Base-by-base conservation (phyloP, 1,140 invertebrate genomes). In the Bathynomus jamesi region DNA sequence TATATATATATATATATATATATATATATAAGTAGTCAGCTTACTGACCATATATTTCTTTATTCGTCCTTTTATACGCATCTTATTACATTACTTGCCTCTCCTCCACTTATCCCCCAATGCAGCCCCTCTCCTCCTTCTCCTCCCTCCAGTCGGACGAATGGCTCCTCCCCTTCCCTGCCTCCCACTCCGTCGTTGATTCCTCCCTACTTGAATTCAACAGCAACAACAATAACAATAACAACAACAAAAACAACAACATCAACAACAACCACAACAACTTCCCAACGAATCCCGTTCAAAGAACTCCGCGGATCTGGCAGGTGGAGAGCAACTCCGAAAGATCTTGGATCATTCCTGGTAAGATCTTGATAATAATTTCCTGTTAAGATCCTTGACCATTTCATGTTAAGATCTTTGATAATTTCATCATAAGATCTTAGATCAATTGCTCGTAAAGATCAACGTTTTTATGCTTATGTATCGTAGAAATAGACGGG, bases 1-100 rank as follows among this genome's bases (percentile, higher is more conserved):
- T 64, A 28, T 64, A 64, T 64, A 64, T 64, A 27, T 64, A 64
- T 64, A 64, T 64, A 28, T 64, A 64, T 64, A 27, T 64, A 64
- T 64, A 64, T 67, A 46, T 67, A 46, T 64, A 27, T 64, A 27
- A 25, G 13, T 64, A 27, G 17, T 7, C 8, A 2, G 11, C 17
- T 63, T 3, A 3, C 21, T 63, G 25, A 3, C 17, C 11, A 63
- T 63, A 63, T 63, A 17, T 63, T 21, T 13, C 13, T 13, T 21
- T 17, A 25, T 63, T 25, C 28, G 27, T 63, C 21, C 27, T 25
- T 25, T 25, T 64, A 60, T 60, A 60, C 24, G 24, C 24, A 3
- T 60, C 2, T 60, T n/a, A n/a, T 1, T 60, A 60, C 24, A 60
- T 60, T n/a, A n/a, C n/a, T n/a, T n/a, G n/a, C n/a, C n/a, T n/a